A percentile compares a stretch with the other conserved stretches of the same genome.
Conservation (phyloP, 1,140 invertebrate species). For the Diorhabda carinulata region DNA sequence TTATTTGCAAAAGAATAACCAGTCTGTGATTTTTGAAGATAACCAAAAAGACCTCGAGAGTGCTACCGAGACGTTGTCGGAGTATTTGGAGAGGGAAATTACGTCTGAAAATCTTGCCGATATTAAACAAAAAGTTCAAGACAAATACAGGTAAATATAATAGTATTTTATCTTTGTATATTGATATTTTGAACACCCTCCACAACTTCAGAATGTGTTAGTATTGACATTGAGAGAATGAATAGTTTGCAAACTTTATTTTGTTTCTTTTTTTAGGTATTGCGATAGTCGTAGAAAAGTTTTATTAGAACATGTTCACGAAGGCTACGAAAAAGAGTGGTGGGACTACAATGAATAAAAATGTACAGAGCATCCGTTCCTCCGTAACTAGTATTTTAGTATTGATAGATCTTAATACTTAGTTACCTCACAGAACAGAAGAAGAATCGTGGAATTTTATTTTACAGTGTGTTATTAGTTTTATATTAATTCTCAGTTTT, state of each 20-base stretch:
- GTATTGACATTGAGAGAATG: too few species aligned
- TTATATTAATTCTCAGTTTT: background rate
- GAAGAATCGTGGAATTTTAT: background rate
- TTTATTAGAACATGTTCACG: slow-evolving; percentile 92
- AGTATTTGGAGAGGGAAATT: slow-evolving; percentile 97
- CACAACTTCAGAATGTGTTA: slow-evolving; percentile 5
- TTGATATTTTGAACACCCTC: background rate
- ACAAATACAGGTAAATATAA: slow-evolving; percentile 84
- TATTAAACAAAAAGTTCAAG: slow-evolving; percentile 99
- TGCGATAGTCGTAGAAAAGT: slow-evolving; percentile 94
- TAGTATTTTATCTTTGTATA: background rate
- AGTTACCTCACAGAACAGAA: slow-evolving; percentile 29
- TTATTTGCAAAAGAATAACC: slow-evolving; percentile 96
- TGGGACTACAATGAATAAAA: slow-evolving; percentile 90
- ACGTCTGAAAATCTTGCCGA: slow-evolving; percentile 95
- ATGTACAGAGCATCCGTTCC: slow-evolving; percentile 18
- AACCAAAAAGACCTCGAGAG: slow-evolving; percentile 98
- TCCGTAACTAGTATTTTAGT: slow-evolving; percentile 31
- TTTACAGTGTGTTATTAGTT: background rate
- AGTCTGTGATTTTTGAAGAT: slow-evolving; percentile 98
- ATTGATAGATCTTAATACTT: slow-evolving; percentile 32
- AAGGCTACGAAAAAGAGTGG: slow-evolving; percentile 97
- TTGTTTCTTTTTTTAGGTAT: slow-evolving; percentile 65
- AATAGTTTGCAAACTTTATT: too few species aligned
- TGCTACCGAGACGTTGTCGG: slow-evolving; percentile 93